Conservation (phyloP, 1,140 invertebrate genomes). For the Drosophila athabasca region DNA sequence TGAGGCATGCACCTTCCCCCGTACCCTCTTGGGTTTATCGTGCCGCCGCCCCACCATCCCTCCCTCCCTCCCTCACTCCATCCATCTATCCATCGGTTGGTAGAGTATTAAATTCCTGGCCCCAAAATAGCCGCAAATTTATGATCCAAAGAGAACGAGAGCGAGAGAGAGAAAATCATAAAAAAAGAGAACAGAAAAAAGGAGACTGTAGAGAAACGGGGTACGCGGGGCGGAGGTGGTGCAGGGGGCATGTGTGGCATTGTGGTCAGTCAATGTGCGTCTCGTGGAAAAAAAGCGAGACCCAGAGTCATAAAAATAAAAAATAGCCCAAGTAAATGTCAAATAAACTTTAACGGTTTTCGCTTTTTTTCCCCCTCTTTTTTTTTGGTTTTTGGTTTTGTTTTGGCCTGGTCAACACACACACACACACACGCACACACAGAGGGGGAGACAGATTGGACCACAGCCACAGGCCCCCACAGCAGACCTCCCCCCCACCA, state of each 20-base stretch:
- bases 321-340: conserved; percentile 82
- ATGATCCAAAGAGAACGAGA: conserved; percentile 49
- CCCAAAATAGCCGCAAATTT: conserved; percentile 65
- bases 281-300: conserved; percentile 45
- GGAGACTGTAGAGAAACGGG: not conserved
- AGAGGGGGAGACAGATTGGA: conserved; percentile 28
- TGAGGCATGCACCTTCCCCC: too few species aligned
- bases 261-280: conserved; percentile 44
- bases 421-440: not conserved
- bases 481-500: conserved; percentile 1
- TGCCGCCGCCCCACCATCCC: conserved; percentile 22
- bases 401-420: conserved; percentile 1
- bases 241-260: conserved; percentile 5
- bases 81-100: conserved; percentile 23
- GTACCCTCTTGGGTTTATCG: conserved; percentile 3
- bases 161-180: conserved; percentile 13
- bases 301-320: conserved; percentile 79
- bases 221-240: not conserved
- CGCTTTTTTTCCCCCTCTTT: conserved; percentile 46
- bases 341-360: conserved; percentile 82
- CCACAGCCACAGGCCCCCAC: conserved; percentile 29
- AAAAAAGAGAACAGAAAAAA: conserved; percentile 19
- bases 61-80: too few species aligned
- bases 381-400: conserved; percentile 34
- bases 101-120: conserved; percentile 61